These are phyloP conservation scores for Aporrectodea caliginosa DNA, from an alignment of 1,140 invertebrate species.

Conservation along the genomic window DNA sequence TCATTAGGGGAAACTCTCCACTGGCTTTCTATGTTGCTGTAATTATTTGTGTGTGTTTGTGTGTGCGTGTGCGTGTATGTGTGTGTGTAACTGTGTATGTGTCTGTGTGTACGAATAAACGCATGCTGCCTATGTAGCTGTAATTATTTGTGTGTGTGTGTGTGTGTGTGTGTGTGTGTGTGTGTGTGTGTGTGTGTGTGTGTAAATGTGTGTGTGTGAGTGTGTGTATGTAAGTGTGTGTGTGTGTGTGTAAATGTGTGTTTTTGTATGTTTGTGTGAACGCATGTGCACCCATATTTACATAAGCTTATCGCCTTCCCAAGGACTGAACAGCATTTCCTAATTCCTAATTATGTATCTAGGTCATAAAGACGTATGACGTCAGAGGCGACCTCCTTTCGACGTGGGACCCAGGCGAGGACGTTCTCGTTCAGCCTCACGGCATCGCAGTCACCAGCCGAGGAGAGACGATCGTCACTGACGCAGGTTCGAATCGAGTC, in stretches of 20 bases:
- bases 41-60: too few species aligned
- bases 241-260: too few species aligned
- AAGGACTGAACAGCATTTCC: background rate
- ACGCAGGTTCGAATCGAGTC: conserved; percentile 5
- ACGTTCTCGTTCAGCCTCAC: background rate
- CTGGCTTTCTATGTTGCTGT: too few species aligned
- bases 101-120: background rate
- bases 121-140: background rate
- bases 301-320: background rate
- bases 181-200: background rate
- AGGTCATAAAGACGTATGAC: conserved; percentile 18
- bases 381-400: conserved; percentile 9
- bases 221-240: too few species aligned
- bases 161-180: background rate
- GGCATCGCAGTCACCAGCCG: conserved; percentile 14
- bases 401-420: conserved; percentile 12
- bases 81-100: too few species aligned
- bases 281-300: background rate
- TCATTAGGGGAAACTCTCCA: too few species aligned
- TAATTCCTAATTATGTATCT: background rate
- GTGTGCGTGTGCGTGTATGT: too few species aligned
- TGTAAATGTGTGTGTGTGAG: background rate
- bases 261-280: too few species aligned
- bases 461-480: conserved; percentile 10
- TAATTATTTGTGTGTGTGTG: too few species aligned